Base-by-base conservation (phyloP, 2,113 vertebrate genomes). In the Alexandromys fortis region DNA sequence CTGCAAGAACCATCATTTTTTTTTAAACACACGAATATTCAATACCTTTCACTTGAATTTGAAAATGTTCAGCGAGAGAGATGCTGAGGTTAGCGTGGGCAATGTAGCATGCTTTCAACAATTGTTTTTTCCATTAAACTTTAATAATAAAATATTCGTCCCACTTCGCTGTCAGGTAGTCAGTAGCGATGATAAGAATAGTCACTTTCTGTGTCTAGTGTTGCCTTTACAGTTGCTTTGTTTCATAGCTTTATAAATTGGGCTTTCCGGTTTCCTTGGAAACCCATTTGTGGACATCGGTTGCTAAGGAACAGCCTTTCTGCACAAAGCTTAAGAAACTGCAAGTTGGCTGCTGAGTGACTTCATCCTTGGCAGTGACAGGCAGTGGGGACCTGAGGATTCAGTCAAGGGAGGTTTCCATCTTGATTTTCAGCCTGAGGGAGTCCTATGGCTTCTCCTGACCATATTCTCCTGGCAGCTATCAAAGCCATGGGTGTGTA, bases 231-330 rank as follows among this genome's bases (percentile, higher is more conserved):
- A 90, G 91, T 97, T 97, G 98, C 98, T 98, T 98, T 98, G 97
- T 98, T 98, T 98, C 97, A 94, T 97, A 97, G 96, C 98, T 98
- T 96, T 97, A 97, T 98, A 98, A 98, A 98, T 98, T 95, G 94
- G 96, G 98, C 98, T 98, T 97, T 97, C 96, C 92, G 2, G 98
- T 99, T 99, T 99, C 99, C 98, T 92, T 99, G 99, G 99, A 97
- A 98, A 99, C 98, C 97, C 97, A 98, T 94, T 99, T 99, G 98
- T 98, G 98, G 98, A 98, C 97, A 97, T 92, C 42, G 98, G 99
- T 99, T 99, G 99, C 99, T 99, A 99, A 98, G 99, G 96, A 99
- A 99, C 99, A 98, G 99, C 96, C 98, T 98, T 98, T 98, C 98
- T 30, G 98, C 98, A 99, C 98, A 98, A 98, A 98, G 98, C 98